phyloP scores from a whole-genome alignment of 2,888 invertebrate species.

The Tubiluchus corallicola region DNA sequence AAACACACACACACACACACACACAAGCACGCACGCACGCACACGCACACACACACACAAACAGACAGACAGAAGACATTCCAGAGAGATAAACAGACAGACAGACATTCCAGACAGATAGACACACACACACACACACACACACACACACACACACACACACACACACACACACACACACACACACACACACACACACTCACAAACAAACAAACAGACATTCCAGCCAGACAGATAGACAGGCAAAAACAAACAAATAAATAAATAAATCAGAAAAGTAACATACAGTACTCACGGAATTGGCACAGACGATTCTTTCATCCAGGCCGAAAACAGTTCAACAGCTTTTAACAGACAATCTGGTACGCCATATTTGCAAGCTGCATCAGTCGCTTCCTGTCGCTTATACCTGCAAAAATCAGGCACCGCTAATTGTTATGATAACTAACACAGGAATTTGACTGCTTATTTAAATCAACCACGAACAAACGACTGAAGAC shows the following conservation, averaged over 20 bases:
- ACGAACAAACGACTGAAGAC: no score
- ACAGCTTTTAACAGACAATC: no score
- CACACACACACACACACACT: constrained; percentile 1
- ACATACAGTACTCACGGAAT: no score
- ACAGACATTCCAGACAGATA: not conserved
- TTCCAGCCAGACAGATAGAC: not conserved
- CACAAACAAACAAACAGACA: not conserved
- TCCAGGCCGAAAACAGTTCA: no score
- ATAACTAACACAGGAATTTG: no score
- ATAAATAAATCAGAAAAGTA: no score
- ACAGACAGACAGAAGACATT: not conserved
- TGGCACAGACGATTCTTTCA: no score
- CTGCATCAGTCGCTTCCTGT: no score
- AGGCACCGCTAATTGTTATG: no score
- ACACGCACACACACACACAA: constrained; percentile 1
- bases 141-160: constrained; percentile 1
- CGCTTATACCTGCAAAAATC: no score
- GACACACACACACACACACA: not conserved
- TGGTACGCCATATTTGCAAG: no score
- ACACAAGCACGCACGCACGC: not conserved
- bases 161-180: constrained; percentile 3
- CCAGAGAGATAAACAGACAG: not conserved
- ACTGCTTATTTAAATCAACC: no score
- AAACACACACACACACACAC: constrained; percentile 3
- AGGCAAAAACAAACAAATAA: not conserved